Base-by-base conservation (phyloP, 2,113 vertebrate species). In the Platysternon megacephalum region DNA sequence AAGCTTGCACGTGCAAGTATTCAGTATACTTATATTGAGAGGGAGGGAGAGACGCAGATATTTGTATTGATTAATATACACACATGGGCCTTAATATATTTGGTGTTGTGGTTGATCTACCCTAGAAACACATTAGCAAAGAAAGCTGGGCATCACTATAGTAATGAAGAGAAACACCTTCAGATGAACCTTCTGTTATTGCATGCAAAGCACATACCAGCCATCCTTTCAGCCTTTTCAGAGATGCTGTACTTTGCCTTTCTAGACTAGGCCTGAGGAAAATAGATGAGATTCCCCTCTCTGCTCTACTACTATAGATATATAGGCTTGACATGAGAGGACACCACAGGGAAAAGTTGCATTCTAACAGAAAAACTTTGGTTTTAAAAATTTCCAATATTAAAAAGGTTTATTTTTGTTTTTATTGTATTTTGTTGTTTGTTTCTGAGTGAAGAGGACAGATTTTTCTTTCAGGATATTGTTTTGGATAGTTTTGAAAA, bases 151-250 rank as follows among this genome's bases (percentile, higher is more conserved):
- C 72, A 93, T 94, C 52, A 94, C 91, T 91, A n/a, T 85, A 95
- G 56, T 86, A 93, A 95, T 55, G 29, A 46, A 95, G 93, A 93
- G 92, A 96, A 98, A 96, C 42, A 91, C 87, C 90, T 93, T 93
- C 52, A 95, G 90, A 55, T 87, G 79, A 83, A 96, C 79, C 91
- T 89, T 83, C 94, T 80, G 88, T 91, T 85, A 92, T 94, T 85
- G 80, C 51, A 94, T 86, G 92, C 92, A 95, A 96, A 97, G 91
- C 52, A 97, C 82, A 97, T 86, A 85, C 46, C 76, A 97, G 82
- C 95, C 81, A 56, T 58, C 91, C 96, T 90, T 97, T 94, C 93
- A 76, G 82, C 95, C 51, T 93, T 96, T 82, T 90, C 92, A 93
- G 79, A 94, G 24, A 2, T 1, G 94, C 93, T 78, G 81, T 88